Base-by-base conservation (phyloP, 2,888 invertebrate species). In the Perizoma affinitatum region DNA sequence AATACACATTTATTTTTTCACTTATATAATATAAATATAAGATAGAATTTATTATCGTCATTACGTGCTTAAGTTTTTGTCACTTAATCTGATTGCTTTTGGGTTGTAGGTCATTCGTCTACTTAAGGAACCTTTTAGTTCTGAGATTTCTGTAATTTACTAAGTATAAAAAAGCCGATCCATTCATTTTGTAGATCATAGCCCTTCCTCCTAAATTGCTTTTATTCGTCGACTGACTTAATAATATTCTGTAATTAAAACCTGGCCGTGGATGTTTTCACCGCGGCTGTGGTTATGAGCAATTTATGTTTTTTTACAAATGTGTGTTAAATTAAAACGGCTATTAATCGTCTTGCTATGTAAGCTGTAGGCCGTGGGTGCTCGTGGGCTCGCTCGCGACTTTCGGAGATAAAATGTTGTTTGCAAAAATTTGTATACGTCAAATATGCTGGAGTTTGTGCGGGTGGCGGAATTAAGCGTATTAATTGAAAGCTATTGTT, bases 221-320 rank as follows among this genome's bases (percentile, higher is more conserved):
- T 87, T 86, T 80, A 87, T 87, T 84, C 81, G 84, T 77, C 83
- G 79, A 77, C 78, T 80, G 85, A 87, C 87, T 88, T 88, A 87
- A 89, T 89, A 87, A 83, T 88, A 88, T 87, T 86, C 82, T 86
- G 88, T 89, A 89, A 90, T 90, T 90, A 89, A 90, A 90, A 87
- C 81, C 82, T 82, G 82, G 77, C 79, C 76, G 77, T 66, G 76
- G 80, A 82, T 79, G 75, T 84, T 86, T 86, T 82, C 81, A 84
- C 80, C 80, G 79, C 79, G 67, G 65, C 43, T 44, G 76, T 74
- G 74, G 78, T 79, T 78, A 73, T 77, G 76, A 79, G 78, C 78
- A 80, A 83, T 84, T 84, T 79, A 77, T 76, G 74, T 58, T 74
- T 77, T 82, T 80, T 79, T 73, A 61, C 65, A 59, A 63, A 74